phyloP scores from a whole-genome alignment of 2,797 vertebrate species.

The Carcharodon carcharias region DNA sequence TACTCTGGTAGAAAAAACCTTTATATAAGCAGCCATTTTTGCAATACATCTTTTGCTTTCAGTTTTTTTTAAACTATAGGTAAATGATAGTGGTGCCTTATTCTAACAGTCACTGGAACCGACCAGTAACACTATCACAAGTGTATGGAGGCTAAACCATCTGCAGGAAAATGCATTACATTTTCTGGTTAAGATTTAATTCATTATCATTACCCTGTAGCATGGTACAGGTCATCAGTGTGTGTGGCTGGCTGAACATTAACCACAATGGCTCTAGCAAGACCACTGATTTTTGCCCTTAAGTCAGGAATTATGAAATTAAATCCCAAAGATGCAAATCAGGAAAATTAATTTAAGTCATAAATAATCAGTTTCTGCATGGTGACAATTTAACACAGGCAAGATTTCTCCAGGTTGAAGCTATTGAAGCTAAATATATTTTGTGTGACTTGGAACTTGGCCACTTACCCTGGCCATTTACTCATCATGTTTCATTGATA shows the following conservation, averaged over 20 bases:
- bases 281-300: not conserved
- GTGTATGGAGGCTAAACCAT: not conserved
- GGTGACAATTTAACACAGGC: not conserved
- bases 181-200: not conserved
- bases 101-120: not conserved
- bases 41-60: not conserved
- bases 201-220: not conserved
- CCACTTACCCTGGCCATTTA: not conserved
- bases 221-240: not conserved
- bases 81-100: not conserved
- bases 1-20: not conserved
- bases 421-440: not conserved
- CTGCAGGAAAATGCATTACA: not conserved
- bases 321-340: not conserved
- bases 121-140: not conserved
- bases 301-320: not conserved
- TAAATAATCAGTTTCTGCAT: not conserved
- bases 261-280: not conserved
- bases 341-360: not conserved
- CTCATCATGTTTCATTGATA: not conserved
- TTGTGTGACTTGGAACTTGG: not conserved
- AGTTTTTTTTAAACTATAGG: not conserved
- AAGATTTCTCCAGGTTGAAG: not conserved
- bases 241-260: no score
- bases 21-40: not conserved